These are phyloP conservation scores for Columba guinea DNA, from an alignment of 2,797 vertebrate species.

Conservation along the genomic window DNA sequence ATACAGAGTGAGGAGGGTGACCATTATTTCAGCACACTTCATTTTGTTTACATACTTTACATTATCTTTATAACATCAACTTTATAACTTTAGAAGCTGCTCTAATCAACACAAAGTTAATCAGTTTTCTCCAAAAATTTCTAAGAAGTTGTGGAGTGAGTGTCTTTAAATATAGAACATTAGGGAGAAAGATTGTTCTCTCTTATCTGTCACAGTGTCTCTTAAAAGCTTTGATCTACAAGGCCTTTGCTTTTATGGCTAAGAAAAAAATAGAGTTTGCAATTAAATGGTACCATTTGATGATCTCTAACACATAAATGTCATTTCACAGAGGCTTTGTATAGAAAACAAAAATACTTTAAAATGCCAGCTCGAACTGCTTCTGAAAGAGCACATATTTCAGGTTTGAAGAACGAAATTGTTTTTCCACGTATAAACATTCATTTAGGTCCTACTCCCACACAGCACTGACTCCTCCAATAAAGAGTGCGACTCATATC, in stretches of 20 bases:
- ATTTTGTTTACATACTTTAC: background rate
- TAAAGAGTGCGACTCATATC: conserved; percentile 19
- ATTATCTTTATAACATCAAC: background rate
- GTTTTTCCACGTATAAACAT: conserved; percentile 49
- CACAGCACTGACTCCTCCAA: conserved; percentile 9
- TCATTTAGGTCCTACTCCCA: conserved; percentile 31
- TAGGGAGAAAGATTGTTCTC: background rate
- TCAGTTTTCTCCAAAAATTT: background rate
- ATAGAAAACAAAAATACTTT: conserved; percentile 42
- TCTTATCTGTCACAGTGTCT: background rate
- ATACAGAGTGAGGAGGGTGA: background rate
- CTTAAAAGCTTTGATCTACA: conserved; percentile 51
- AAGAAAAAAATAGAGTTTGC: background rate
- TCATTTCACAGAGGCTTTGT: background rate
- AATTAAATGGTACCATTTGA: conserved; percentile 33
- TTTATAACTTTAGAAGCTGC: background rate
- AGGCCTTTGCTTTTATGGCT: conserved; percentile 31
- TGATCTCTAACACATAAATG: conserved; percentile 46
- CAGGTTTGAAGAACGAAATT: conserved; percentile 50
- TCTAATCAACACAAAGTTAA: background rate
- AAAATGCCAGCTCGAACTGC: conserved; percentile 15
- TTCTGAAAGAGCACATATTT: conserved; percentile 40
- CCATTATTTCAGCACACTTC: background rate
- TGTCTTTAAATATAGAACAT: background rate
- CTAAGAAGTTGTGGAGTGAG: background rate